Conservation (phyloP, 2,888 invertebrate genomes). For the Neoascia interrupta region DNA sequence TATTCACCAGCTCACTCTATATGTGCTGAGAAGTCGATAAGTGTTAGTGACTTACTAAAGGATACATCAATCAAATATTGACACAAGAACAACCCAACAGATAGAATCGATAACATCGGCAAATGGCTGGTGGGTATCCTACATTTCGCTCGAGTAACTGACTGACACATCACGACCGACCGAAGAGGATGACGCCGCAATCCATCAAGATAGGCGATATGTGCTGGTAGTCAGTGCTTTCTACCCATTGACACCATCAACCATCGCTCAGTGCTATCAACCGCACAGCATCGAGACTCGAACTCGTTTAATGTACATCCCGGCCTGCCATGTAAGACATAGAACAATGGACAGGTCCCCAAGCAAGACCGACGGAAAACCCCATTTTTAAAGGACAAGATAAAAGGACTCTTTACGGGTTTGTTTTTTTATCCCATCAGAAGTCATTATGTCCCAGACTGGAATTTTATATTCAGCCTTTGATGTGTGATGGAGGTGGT, state of each 20-base stretch:
- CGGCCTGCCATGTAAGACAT: no score
- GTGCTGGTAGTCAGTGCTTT: neutral
- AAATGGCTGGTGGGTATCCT: constrained; percentile 10
- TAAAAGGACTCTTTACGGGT: constrained; percentile 19
- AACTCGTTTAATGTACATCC: constrained; percentile 8
- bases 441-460: constrained; percentile 19
- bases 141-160: constrained; percentile 6
- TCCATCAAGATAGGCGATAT: constrained; percentile 18
- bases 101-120: constrained; percentile 27
- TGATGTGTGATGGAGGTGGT: constrained; percentile 35
- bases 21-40: no score
- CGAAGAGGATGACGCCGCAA: constrained; percentile 8
- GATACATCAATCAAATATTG: constrained; percentile 63
- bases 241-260: neutral
- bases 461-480: constrained; percentile 43
- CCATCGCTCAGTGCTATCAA: no score
- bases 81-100: constrained; percentile 36
- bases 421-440: no score
- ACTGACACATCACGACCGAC: constrained; percentile 7
- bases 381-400: constrained; percentile 17
- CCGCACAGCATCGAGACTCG: constrained; percentile 6
- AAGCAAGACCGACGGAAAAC: constrained; percentile 21
- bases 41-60: constrained; percentile 43
- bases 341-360: constrained; percentile 16
- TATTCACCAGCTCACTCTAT: no score